Evolutionary conservation across 2,797 vertebrate species (phyloP), one percentile per base, ranked within the genome.

Genomic region (Protonibea diacanthus): DNA sequence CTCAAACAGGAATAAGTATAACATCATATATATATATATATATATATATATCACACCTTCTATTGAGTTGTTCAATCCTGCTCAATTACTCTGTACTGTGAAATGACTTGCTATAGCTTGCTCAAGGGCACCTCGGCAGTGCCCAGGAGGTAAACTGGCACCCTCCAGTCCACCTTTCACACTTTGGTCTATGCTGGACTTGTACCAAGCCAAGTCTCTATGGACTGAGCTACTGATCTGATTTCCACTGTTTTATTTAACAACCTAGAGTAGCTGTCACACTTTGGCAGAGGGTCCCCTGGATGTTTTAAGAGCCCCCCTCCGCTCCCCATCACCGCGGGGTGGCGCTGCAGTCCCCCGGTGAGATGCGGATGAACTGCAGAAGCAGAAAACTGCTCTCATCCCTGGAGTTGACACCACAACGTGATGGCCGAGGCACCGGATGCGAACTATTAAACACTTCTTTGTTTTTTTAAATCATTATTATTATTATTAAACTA

Each of bases 361-460:
- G 12, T 2, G 61, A 21, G 76, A 62, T 69, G 74, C 62, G 62
- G 71, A 57, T 62, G 65, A 80, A 45, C 80, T 21, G 65, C 59
- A 82, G 78, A 86, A 85, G 80, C 70, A 86, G 76, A 82, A 76
- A 77, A 64, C 71, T 71, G 53, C 64, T 72, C 51, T 87, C 83
- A 84, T 90, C 83, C 59, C 44, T 23, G 14, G 20, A 80, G 51
- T 57, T 25, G 57, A 57, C 62, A 42, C 33, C n/a, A n/a, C 20
- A 47, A 14, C 23, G 57, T 57, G 18, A 81, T 83, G 86, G 64
- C 38, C 18, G 20, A 55, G 14, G 23, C 47, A 11, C 27, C 59
- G 21, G 42, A 79, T 68, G 55, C 13, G 21, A 68, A n/a, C 40
- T 73, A 45, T 67, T 79, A 45, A 67, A 61, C 45, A 13, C 33